Evolutionary conservation across 2,888 invertebrate species (phyloP), one percentile per base, ranked within the genome.

Genomic region (Acanthacorydalis orientalis): DNA sequence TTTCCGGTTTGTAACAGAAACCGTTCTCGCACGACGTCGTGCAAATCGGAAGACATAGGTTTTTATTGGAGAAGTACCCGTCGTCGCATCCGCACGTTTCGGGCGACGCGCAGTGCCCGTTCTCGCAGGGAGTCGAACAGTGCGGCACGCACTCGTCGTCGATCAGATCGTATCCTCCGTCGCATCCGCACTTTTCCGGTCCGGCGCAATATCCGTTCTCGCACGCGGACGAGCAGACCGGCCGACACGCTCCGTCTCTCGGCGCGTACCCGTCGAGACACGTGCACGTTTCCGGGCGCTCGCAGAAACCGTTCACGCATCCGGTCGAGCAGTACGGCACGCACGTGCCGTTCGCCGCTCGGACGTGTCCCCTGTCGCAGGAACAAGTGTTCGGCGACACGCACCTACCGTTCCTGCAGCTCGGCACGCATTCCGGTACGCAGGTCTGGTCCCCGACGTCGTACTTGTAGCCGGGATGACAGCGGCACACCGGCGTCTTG

Each of bases 1-100:
- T 64, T 54, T 79, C 74, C 1, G 73, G 72, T 1, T 68, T 66
- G 39, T 67, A 66, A 52, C 75, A 75, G 44, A 68, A 67, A 62
- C 75, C 77, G 48, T 64, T 55, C 4, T 69, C 69, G 45, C 77
- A 78, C 48, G 64, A 64, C 6, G 62, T 62, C 10, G 56, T 58
- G 55, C 83, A 83, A 23, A 64, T 62, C 0, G 83, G 80, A 1
- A 70, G 56, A 54, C 83, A 83, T 56, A 68, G 77, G 53, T 47
- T 23, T 7, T 37, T 46, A 6, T 10, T 9, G 31, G 41, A 37
- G 10, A 37, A 12, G 55, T 74, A 77, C 41, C 78, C 79, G 7
- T 73, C 67, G 55, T 69, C 72, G 43, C 58, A 58, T 7, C 50
- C 34, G 15, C 49, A 49, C 1, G 51, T 50, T 9, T 60, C 59